Percentiles rank a stretch among this genome's conserved stretches.
Evolutionary conservation across 2,113 vertebrate genomes (phyloP).

Genomic region (Eublepharis macularius): DNA sequence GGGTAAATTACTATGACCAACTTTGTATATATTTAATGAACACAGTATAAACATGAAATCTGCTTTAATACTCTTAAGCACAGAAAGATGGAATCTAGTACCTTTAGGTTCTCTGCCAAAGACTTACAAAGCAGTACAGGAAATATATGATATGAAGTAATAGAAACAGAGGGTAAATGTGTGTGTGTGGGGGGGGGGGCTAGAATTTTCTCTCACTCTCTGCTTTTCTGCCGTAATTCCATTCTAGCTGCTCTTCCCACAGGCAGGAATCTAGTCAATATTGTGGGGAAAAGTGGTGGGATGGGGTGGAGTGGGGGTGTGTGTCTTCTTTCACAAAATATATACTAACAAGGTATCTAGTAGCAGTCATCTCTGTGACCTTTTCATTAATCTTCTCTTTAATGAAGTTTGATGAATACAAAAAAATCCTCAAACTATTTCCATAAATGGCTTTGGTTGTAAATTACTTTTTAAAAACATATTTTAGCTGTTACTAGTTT

Average conservation of each 20-base stretch:
- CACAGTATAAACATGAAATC: background rate
- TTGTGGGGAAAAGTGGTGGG: background rate
- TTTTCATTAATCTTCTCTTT: background rate
- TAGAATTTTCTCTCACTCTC: background rate
- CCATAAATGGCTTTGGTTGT: background rate
- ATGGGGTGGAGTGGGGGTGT: no score
- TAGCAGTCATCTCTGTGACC: background rate
- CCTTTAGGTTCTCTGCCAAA: background rate
- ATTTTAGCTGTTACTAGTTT: background rate
- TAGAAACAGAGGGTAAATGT: background rate
- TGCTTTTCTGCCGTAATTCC: background rate
- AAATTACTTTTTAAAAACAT: background rate
- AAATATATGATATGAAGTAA: background rate
- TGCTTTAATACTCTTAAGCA: background rate
- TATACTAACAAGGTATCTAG: background rate
- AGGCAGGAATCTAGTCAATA: background rate
- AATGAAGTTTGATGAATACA: background rate
- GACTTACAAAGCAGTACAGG: background rate
- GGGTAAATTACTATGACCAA: no score
- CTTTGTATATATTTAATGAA: no score
- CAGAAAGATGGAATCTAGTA: background rate
- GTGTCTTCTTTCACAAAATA: background rate
- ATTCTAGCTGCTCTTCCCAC: background rate
- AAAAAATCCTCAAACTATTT: background rate
- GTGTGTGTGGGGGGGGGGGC: background rate